Evolutionary conservation across 2,888 invertebrate genomes (phyloP), one percentile per base, ranked within the genome.

Genomic region (Heliconius sara): DNA sequence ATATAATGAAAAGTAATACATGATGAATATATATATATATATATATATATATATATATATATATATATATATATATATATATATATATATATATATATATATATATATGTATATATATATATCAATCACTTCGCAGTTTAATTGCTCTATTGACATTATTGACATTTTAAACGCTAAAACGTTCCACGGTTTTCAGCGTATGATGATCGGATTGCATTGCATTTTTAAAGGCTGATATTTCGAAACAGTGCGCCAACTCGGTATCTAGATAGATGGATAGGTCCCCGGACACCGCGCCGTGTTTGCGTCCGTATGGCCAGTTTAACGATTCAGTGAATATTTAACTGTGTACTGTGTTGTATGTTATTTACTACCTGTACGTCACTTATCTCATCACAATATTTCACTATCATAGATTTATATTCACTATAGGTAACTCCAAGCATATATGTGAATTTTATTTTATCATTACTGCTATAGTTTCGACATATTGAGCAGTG

Each of bases 251-350:
- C 73, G 70, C 77, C 80, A 80, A 80, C 79, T 79, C 81, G 80
- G 81, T 82, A 85, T 85, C 81, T 83, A 84, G 82, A 83, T 84
- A 81, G 83, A 84, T 85, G 84, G 83, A 83, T 80, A 80, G 81
- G 80, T 80, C 81, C 80, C 80, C 66, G 68, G 84, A 84, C 77
- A 79, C 81, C 68, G 78, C 66, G 60, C 67, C 67, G 70, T 78
- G 68, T 78, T 74, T 77, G 80, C 68, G 72, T 73, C 77, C 70
- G 60, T 74, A 60, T 67, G 60, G 52, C 74, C 80, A 77, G 77
- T 77, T 77, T 60, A 80, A 80, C 68, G 65, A 67, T 77, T 77
- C 73, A 74, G 60, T 74, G 74, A 80, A 80, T 80, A 80, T 80
- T 80, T 72, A 39, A 68, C 47, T 68, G 67, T 63, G 34, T 25